Percentiles rank a stretch among this genome's conserved stretches.
phyloP scores from a whole-genome alignment of 2,888 invertebrate genomes.

The Drosophila parthenogenetica region DNA sequence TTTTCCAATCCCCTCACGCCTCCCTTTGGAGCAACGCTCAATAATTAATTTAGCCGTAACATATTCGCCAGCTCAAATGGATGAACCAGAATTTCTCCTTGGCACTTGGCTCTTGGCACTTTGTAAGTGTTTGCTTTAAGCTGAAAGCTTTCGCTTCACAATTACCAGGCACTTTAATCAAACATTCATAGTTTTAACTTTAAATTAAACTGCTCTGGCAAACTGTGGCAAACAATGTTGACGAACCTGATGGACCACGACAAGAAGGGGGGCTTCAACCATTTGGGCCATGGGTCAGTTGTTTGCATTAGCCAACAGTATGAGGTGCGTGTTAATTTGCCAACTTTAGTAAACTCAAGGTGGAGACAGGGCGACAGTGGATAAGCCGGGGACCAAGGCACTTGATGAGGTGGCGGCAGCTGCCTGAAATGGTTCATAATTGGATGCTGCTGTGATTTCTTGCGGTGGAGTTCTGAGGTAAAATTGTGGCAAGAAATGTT shows the following conservation, averaged over 20 bases:
- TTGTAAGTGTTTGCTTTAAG: constrained; percentile 14
- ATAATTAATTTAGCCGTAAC: constrained; percentile 78
- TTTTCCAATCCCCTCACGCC: not conserved
- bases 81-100: constrained; percentile 41
- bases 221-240: constrained; percentile 3
- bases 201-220: constrained; percentile 60
- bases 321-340: constrained; percentile 75
- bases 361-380: not conserved
- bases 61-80: constrained; percentile 61
- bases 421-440: constrained; percentile 71
- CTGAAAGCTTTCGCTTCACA: constrained; percentile 16
- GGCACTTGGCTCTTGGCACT: constrained; percentile 8
- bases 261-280: constrained; percentile 32
- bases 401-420: constrained; percentile 44
- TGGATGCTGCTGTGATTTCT: constrained; percentile 70
- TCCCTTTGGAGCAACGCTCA: constrained; percentile 43
- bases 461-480: constrained; percentile 51
- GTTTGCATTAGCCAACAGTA: constrained; percentile 54
- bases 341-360: constrained; percentile 48
- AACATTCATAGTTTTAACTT: constrained; percentile 76
- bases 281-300: constrained; percentile 64
- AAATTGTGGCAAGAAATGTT: constrained; percentile 45
- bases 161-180: constrained; percentile 66
- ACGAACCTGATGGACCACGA: not conserved
- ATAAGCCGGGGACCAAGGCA: not conserved